These are phyloP conservation scores for Fabriciana adippe DNA, from an alignment of 2,888 invertebrate species.

Conservation along the genomic window DNA sequence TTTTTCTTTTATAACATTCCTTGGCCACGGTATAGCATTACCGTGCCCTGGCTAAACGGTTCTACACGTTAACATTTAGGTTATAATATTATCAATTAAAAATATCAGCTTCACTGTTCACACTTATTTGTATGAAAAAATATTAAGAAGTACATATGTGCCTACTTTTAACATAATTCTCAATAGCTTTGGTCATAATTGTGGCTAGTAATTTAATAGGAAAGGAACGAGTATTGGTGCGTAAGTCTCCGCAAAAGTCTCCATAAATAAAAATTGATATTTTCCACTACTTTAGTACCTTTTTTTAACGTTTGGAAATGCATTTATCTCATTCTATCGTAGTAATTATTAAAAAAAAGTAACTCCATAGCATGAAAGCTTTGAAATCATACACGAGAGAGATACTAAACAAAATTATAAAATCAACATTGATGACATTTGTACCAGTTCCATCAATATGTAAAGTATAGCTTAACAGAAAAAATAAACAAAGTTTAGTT, in stretches of 20 bases:
- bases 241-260: not conserved
- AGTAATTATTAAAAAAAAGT: too few species aligned
- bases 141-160: not conserved
- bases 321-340: too few species aligned
- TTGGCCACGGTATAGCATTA: too few species aligned
- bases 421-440: not conserved
- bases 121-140: slow-evolving; percentile 3
- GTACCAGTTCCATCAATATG: not conserved
- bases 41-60: too few species aligned
- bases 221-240: not conserved
- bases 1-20: not conserved
- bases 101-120: not conserved
- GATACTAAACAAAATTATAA: not conserved
- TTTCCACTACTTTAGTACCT: not conserved
- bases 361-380: too few species aligned
- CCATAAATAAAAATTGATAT: not conserved
- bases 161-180: not conserved
- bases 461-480: too few species aligned
- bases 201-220: not conserved
- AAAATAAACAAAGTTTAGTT: too few species aligned
- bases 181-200: slow-evolving; percentile 10
- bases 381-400: not conserved
- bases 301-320: too few species aligned
- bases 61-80: too few species aligned
- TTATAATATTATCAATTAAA: too few species aligned